Evolutionary conservation across 2,113 vertebrate genomes (phyloP), one percentile per base, ranked within the genome.

Genomic region (Perca flavescens): DNA sequence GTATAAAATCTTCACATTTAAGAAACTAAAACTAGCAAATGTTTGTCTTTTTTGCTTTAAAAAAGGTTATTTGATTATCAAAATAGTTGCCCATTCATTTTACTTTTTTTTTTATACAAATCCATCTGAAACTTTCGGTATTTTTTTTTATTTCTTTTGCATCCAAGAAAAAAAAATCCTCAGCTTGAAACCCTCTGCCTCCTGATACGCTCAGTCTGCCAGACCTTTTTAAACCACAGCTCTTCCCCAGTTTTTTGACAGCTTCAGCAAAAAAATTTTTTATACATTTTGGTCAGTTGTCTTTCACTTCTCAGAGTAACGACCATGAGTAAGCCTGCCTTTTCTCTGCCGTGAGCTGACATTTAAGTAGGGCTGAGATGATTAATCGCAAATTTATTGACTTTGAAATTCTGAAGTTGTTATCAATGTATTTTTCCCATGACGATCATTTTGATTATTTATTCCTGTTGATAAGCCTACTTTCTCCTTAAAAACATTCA

Each of bases 271-370:
- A 49, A 17, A 25, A 1, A 25, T 2, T 6, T 78, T 15, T 64
- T 11, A 85, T 22, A 46, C 2, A 86, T 64, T 64, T 49, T 66
- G 19, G 34, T 53, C 58, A 12, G 11, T 70, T 79, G 10, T 58
- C 16, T 74, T 46, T 73, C 69, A 6, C 50, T 70, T 63, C 34
- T 56, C 3, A 2, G 2, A 75, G 17, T 70, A 54, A 81, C 50
- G 56, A 56, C n/a, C 40, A 40, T 9, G 9, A 11, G 40, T 43
- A 43, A 57, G 53, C 6, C 62, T 47, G 64, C 0, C 21, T 75
- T 62, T 43, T 77, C 71, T 62, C 25, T 79, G 52, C 11, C 8
- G 28, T 21, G 47, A 78, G 61, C 57, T 70, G 77, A 81, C 70
- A 58, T 81, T 86, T 73, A 43, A 43, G 40, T 11, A 43, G 40